phyloP scores from a whole-genome alignment of 2,888 invertebrate genomes.

The Epinotia bilunana region DNA sequence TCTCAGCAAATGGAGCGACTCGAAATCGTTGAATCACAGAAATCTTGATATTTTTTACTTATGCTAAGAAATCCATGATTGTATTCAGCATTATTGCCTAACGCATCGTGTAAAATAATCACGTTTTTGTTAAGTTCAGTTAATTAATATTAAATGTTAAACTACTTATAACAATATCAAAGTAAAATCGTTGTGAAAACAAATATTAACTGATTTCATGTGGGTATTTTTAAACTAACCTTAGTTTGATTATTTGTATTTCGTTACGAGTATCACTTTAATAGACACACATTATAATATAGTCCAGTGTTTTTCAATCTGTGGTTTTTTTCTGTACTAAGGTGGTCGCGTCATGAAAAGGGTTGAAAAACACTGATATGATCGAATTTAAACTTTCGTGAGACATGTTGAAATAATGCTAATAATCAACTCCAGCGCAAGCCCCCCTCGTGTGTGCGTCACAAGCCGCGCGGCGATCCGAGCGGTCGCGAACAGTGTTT shows the following conservation, averaged over 20 bases:
- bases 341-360: no score
- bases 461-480: no score
- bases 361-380: no score
- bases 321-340: no score
- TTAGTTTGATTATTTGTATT: slow-evolving; percentile 33
- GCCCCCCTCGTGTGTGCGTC: no score
- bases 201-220: slow-evolving; percentile 60
- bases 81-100: background rate
- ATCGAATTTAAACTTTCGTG: no score
- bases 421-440: no score
- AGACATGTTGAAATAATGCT: no score
- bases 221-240: slow-evolving; percentile 75
- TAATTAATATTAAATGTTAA: slow-evolving; percentile 2
- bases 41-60: background rate
- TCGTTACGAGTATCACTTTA: background rate
- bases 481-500: no score
- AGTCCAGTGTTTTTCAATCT: background rate
- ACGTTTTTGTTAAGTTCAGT: slow-evolving; percentile 9
- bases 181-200: background rate
- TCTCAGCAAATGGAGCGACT: background rate
- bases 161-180: background rate
- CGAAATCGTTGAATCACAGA: background rate
- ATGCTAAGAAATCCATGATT: background rate
- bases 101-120: background rate
- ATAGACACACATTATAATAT: slow-evolving; percentile 3